Percentiles rank a stretch among this genome's conserved stretches.
Evolutionary conservation across 2,888 invertebrate species (phyloP).

Genomic region (Leptinotarsa peninsularis): DNA sequence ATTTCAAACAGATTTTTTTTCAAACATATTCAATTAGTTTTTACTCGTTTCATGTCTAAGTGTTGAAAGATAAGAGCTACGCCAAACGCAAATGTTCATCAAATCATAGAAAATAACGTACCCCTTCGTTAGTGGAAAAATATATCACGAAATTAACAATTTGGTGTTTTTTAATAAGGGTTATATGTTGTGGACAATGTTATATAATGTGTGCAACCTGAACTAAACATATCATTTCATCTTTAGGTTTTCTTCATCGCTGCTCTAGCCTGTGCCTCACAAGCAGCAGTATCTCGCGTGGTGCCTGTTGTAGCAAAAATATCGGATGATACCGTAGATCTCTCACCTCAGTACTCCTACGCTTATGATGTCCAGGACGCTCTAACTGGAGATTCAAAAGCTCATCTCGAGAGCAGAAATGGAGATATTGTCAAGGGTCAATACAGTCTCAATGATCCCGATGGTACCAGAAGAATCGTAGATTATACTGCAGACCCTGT

Average conservation of each 20-base stretch:
- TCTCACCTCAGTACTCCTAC: constrained; percentile 76
- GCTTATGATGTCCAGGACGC: constrained; percentile 78
- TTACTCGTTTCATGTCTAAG: too few species aligned
- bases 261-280: constrained; percentile 45
- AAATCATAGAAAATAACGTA: too few species aligned
- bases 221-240: background rate
- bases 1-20: too few species aligned
- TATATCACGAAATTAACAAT: too few species aligned
- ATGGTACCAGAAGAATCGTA: constrained; percentile 73
- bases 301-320: constrained; percentile 65
- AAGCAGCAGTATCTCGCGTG: constrained; percentile 40
- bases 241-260: constrained; percentile 55
- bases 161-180: too few species aligned
- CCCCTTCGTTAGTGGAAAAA: too few species aligned
- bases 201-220: background rate
- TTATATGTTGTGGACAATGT: too few species aligned
- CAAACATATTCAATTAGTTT: too few species aligned
- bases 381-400: constrained; percentile 72
- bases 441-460: constrained; percentile 74
- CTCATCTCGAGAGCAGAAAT: constrained; percentile 69
- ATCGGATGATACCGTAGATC: constrained; percentile 67
- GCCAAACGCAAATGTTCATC: too few species aligned
- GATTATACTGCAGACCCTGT: constrained; percentile 76
- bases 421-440: constrained; percentile 76
- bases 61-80: too few species aligned